Evolutionary conservation across 2,113 vertebrate genomes (phyloP).

Genomic region (Asarcornis scutulata): DNA sequence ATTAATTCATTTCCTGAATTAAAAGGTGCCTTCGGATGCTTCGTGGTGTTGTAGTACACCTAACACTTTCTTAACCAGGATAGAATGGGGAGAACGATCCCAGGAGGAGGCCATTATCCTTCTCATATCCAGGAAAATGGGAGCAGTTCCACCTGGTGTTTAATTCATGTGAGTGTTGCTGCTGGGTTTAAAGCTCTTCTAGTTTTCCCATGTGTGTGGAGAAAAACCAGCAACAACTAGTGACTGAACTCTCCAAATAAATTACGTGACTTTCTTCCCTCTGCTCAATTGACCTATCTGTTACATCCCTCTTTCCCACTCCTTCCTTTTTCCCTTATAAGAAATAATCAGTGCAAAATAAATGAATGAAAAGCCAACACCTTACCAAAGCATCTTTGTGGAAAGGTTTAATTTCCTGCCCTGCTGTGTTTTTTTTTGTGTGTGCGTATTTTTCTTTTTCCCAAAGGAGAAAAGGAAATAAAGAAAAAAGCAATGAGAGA

Average conservation of each 20-base stretch:
- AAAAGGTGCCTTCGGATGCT: background rate
- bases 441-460: background rate
- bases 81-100: background rate
- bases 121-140: background rate
- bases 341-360: conserved; percentile 13
- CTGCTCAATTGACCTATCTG: background rate
- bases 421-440: background rate
- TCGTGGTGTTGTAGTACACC: background rate
- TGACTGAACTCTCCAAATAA: background rate
- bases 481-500: background rate
- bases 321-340: background rate
- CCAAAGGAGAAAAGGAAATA: background rate
- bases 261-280: background rate
- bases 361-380: background rate
- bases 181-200: background rate
- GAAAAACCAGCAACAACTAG: background rate
- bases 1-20: background rate
- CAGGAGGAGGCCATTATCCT: background rate
- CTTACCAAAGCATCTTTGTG: background rate
- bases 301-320: background rate
- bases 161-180: background rate
- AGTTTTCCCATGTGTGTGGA: background rate
- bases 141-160: conserved; percentile 4
- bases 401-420: conserved; percentile 53
- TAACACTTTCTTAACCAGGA: background rate